phyloP scores from a whole-genome alignment of 2,888 invertebrate species.

The Boloria selene region DNA sequence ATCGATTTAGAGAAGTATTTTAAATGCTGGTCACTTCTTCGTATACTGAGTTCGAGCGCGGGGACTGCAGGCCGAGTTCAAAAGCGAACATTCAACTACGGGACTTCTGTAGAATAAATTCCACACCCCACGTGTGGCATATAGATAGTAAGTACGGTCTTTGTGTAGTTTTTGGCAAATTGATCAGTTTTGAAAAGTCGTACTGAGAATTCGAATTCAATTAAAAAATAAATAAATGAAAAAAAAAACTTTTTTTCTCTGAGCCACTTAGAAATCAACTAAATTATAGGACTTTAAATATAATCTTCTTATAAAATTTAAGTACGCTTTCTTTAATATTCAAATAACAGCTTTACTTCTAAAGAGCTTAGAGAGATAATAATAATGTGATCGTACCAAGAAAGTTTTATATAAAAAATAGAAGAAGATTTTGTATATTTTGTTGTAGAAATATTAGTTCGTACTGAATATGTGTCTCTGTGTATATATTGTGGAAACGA shows the following conservation, averaged over 20 bases:
- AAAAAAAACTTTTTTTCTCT: too few species aligned
- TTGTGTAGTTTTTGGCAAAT: slow-evolving; percentile 19
- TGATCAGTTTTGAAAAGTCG: slow-evolving; percentile 21
- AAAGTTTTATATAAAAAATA: too few species aligned
- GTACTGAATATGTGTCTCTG: too few species aligned
- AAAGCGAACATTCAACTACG: slow-evolving; percentile 40
- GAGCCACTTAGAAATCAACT: too few species aligned
- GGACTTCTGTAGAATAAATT: slow-evolving; percentile 41
- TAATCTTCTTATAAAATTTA: too few species aligned
- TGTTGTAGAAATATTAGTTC: not conserved
- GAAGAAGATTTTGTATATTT: not conserved
- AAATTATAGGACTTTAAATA: too few species aligned
- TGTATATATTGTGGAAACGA: too few species aligned
- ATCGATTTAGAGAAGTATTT: slow-evolving; percentile 43
- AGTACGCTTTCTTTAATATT: too few species aligned
- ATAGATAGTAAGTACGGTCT: slow-evolving; percentile 43
- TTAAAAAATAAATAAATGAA: too few species aligned
- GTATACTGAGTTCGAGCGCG: slow-evolving; percentile 41
- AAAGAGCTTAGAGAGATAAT: too few species aligned
- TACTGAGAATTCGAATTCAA: not conserved
- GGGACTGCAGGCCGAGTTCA: slow-evolving; percentile 36
- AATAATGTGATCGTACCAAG: too few species aligned
- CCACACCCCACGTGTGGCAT: slow-evolving; percentile 46
- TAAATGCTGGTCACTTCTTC: slow-evolving; percentile 47
- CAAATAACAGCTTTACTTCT: too few species aligned